phyloP scores from a whole-genome alignment of 2,113 vertebrate genomes.

The Probosciger aterrimus region DNA sequence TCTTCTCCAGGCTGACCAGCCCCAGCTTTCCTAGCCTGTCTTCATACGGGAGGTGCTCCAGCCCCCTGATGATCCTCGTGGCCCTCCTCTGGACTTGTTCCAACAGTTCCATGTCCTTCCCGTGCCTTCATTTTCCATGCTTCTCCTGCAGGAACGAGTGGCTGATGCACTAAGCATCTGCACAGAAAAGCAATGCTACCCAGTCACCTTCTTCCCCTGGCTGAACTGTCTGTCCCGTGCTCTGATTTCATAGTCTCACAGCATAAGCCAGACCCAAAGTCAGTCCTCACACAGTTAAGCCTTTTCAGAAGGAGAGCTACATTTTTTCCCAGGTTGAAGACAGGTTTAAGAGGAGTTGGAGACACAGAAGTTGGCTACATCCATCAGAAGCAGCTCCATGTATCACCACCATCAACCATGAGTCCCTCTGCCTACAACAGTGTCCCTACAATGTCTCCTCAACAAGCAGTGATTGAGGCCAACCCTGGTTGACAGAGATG shows the following conservation, averaged over 20 bases:
- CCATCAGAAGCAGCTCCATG: neutral
- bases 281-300: neutral
- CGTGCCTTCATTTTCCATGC: neutral
- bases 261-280: neutral
- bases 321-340: neutral
- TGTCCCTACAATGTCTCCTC: neutral
- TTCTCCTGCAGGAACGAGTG: neutral
- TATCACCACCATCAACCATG: neutral
- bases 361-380: neutral
- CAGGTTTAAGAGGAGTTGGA: neutral
- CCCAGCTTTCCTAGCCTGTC: too few species aligned
- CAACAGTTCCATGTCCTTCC: too few species aligned
- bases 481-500: neutral
- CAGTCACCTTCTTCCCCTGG: neutral
- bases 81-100: too few species aligned
- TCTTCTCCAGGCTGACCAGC: too few species aligned
- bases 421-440: neutral
- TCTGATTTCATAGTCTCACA: neutral
- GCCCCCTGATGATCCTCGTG: too few species aligned
- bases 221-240: neutral
- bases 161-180: neutral
- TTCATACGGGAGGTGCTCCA: too few species aligned
- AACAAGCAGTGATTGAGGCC: accelerated
- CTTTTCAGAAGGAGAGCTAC: neutral
- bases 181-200: neutral